phyloP scores from a whole-genome alignment of 2,888 invertebrate species.

The Drosophila setosimentum region DNA sequence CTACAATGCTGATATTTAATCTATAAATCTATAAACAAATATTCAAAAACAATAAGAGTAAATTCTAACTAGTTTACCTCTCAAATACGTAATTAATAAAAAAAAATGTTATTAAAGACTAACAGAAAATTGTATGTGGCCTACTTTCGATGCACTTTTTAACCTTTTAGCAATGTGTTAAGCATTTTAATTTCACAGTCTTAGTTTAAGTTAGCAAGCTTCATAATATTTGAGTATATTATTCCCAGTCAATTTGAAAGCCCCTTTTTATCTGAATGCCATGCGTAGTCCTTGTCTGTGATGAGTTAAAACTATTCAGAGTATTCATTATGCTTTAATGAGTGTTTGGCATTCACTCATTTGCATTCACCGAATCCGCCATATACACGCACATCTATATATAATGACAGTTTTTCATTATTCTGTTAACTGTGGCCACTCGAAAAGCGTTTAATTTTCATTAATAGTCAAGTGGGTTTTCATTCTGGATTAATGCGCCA shows the following conservation, averaged over 20 bases:
- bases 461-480: slow-evolving; percentile 75
- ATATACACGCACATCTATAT: slow-evolving; percentile 12
- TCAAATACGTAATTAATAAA: not conserved
- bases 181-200: not conserved
- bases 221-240: not conserved
- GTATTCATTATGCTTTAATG: slow-evolving; percentile 35
- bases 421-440: slow-evolving; percentile 56
- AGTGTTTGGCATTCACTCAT: slow-evolving; percentile 22
- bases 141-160: not conserved
- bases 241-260: not conserved
- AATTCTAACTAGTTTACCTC: not conserved
- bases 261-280: not conserved
- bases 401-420: slow-evolving; percentile 26
- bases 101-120: no score
- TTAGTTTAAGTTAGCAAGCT: not conserved
- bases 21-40: not conserved
- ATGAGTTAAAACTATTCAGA: not conserved
- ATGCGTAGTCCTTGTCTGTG: not conserved
- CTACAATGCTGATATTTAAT: not conserved
- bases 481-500: slow-evolving; percentile 73
- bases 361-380: slow-evolving; percentile 8
- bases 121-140: not conserved
- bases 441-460: slow-evolving; percentile 82
- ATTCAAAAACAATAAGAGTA: not conserved
- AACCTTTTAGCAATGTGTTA: not conserved